Base-by-base conservation (phyloP, 1,140 invertebrate genomes). In the Eueides isabella region DNA sequence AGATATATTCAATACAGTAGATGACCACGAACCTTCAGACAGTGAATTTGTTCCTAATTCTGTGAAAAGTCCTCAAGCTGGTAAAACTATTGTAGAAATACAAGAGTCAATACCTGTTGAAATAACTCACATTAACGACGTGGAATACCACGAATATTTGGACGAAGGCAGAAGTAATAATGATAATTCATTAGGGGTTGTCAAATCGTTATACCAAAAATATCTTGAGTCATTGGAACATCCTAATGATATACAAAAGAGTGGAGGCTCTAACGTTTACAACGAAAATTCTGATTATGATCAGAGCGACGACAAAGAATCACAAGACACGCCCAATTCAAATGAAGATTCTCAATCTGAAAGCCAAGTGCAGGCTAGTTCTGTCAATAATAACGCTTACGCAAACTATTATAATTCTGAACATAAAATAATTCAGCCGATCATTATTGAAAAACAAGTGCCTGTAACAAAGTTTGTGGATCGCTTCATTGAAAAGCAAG, bases 101-200 rank as follows among this genome's bases (percentile, higher is more conserved):
- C 94, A 95, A 79, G 92, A 95, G 82, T 95, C 94, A 4, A 87
- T 95, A 28, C 94, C 94, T 7, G 81, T 93, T 67, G 86, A 87
- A 61, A 93, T 91, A 74, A 93, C 87, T 29, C 90, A 93, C 71
- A 92, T 93, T 63, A 93, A 93, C 67, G 91, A 91, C 61, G 85
- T 93, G 0, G 89, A 92, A 84, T 86, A 94, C 68, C 94, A 92
- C 31, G 91, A 94, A 71, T 94, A 94, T 79, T 84, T 93, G 55
- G 89, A 93, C 29, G 86, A 90, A 81, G 89, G 86, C 5, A 85
- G 86, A 77, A 85, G 82, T 74, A 89, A 86, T 72, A 74, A 86
- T 29, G 81, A 89, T 61, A 85, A 72, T 23, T 79, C 80, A 12
- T 80, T 81, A 12, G 84, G 86, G 61, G 30, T 82, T 2, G 81